Percentiles rank a stretch among this genome's conserved stretches.
These are phyloP conservation scores for Parasteatoda lunata DNA, from an alignment of 2,888 invertebrate species.

Conservation along the genomic window DNA sequence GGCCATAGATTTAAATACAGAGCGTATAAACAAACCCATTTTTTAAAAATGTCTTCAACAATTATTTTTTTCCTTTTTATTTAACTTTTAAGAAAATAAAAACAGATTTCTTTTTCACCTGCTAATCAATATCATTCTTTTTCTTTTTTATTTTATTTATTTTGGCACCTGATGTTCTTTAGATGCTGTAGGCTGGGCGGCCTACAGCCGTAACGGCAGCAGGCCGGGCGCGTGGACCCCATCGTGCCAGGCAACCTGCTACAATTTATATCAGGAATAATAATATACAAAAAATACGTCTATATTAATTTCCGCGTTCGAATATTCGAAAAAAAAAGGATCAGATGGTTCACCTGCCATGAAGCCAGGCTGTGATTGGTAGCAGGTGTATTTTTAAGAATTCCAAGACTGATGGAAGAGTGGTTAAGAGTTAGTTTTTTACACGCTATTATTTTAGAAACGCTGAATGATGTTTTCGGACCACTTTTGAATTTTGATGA, in stretches of 20 bases:
- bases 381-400: conserved; percentile 47
- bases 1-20: no score
- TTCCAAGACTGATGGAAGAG: background rate
- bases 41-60: background rate
- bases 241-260: conserved; percentile 22
- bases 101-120: conserved; percentile 2
- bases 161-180: background rate
- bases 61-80: background rate
- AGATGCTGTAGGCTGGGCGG: conserved; percentile 35
- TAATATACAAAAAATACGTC: conserved; percentile 39
- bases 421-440: background rate
- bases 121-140: background rate
- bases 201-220: conserved; percentile 20
- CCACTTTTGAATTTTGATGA: background rate
- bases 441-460: no score
- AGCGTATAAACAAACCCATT: background rate
- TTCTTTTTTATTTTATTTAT: background rate
- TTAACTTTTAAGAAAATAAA: no score
- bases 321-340: conserved; percentile 24
- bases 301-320: conserved; percentile 65
- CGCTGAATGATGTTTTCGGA: no score
- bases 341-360: conserved; percentile 51
- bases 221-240: conserved; percentile 53
- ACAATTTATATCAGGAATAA: conserved; percentile 40
- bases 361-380: conserved; percentile 34